Evolutionary conservation across 2,888 invertebrate species (phyloP).

Genomic region (Lepidocyrtinus sp.): DNA sequence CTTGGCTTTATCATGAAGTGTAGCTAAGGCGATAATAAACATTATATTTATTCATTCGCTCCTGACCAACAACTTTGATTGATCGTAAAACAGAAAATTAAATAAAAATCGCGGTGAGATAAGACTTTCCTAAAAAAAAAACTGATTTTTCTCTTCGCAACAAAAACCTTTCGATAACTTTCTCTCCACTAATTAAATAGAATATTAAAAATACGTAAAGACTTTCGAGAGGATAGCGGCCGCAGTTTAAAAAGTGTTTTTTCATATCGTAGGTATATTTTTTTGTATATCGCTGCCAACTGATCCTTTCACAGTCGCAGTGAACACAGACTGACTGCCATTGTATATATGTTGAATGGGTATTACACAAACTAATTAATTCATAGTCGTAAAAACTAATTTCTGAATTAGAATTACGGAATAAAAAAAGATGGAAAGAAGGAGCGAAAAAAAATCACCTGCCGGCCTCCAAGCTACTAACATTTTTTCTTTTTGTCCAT

Average conservation of each 20-base stretch:
- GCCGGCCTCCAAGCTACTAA: too few species aligned
- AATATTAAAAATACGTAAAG: conserved; percentile 59
- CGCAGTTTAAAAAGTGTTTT: conserved; percentile 7
- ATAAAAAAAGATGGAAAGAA: too few species aligned
- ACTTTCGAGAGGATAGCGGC: conserved; percentile 55
- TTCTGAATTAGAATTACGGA: background rate
- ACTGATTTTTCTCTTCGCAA: background rate
- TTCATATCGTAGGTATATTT: background rate
- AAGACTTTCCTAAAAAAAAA: background rate
- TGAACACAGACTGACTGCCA: conserved; percentile 63
- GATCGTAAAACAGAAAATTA: background rate
- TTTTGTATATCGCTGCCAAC: conserved; percentile 34
- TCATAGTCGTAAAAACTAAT: background rate
- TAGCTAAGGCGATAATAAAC: background rate
- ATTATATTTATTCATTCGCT: background rate
- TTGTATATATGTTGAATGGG: conserved; percentile 1
- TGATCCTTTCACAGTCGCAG: conserved; percentile 56
- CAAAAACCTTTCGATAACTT: background rate
- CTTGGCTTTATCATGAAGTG: background rate
- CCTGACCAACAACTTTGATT: background rate
- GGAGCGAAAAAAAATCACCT: too few species aligned
- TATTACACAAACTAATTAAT: background rate
- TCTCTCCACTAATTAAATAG: conserved; percentile 31
- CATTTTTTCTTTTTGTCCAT: too few species aligned
- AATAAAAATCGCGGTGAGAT: background rate